These are phyloP conservation scores for Styela plicata DNA, from an alignment of 23 tunicate genomes.

Conservation along the genomic window DNA sequence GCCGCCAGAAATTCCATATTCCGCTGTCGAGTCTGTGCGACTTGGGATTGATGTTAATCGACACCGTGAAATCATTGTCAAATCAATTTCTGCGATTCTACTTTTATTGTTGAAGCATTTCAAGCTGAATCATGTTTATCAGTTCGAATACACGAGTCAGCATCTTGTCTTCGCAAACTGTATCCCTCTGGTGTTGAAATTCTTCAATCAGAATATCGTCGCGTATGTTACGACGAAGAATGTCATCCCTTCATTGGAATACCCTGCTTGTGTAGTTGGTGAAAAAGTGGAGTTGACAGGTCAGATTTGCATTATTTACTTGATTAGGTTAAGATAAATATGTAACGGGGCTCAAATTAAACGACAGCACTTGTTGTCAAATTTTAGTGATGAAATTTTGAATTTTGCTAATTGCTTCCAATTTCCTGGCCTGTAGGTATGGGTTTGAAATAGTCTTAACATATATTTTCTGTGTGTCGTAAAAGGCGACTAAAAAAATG, in stretches of 20 bases:
- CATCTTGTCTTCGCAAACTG: conserved; percentile 97
- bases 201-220: conserved; percentile 93
- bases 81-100: conserved; percentile 76
- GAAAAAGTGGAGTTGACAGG: conserved; percentile 54
- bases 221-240: conserved; percentile 92
- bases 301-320: too few species aligned
- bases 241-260: conserved; percentile 82
- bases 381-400: too few species aligned
- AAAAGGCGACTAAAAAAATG: too few species aligned
- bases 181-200: conserved; percentile 84
- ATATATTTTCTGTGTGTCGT: too few species aligned
- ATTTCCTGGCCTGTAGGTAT: too few species aligned
- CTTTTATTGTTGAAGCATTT: conserved; percentile 89
- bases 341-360: too few species aligned
- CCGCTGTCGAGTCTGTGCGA: conserved; percentile 48
- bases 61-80: conserved; percentile 87
- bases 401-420: too few species aligned
- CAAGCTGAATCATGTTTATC: conserved; percentile 84
- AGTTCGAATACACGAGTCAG: conserved; percentile 95
- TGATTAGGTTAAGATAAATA: too few species aligned
- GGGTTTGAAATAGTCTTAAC: too few species aligned
- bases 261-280: conserved; percentile 83
- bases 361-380: too few species aligned
- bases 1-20: conserved; percentile 79
- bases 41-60: conserved; percentile 86